These are phyloP conservation scores for Parauchenoglanis punctatus DNA, from an alignment of 2,797 vertebrate species.

Conservation along the genomic window DNA sequence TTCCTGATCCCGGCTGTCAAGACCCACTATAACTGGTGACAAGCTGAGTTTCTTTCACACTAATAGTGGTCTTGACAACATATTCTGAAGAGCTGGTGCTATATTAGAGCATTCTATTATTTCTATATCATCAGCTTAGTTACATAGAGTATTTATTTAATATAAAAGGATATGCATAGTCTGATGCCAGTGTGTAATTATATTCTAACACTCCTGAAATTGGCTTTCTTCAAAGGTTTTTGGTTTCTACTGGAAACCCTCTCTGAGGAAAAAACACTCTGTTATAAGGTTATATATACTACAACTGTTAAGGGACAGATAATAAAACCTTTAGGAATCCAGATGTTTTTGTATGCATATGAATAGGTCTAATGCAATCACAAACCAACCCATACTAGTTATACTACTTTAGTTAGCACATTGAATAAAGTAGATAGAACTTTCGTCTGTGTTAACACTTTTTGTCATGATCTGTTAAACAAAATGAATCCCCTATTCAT, in stretches of 20 bases:
- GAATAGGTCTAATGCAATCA: background rate
- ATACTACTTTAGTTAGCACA: background rate
- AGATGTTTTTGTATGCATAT: background rate
- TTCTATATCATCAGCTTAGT: background rate
- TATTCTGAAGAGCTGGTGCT: background rate
- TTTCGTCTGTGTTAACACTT: background rate
- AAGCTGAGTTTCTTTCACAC: background rate
- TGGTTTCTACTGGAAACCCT: background rate
- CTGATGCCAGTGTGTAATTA: background rate
- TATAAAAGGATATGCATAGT: background rate
- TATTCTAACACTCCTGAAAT: background rate
- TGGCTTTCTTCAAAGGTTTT: background rate
- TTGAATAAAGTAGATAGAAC: conserved; percentile 1
- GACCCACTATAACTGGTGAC: background rate
- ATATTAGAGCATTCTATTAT: background rate
- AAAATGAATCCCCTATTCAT: conserved; percentile 16
- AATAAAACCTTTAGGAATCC: background rate
- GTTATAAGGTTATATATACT: background rate
- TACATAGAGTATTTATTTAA: background rate
- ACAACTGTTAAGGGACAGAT: background rate
- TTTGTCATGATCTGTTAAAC: conserved; percentile 27
- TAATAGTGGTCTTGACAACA: background rate
- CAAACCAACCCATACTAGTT: background rate
- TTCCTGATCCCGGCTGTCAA: background rate
- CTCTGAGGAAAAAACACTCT: background rate